Conservation (phyloP, 2,113 vertebrate species). For the Neogobius melanostomus region DNA sequence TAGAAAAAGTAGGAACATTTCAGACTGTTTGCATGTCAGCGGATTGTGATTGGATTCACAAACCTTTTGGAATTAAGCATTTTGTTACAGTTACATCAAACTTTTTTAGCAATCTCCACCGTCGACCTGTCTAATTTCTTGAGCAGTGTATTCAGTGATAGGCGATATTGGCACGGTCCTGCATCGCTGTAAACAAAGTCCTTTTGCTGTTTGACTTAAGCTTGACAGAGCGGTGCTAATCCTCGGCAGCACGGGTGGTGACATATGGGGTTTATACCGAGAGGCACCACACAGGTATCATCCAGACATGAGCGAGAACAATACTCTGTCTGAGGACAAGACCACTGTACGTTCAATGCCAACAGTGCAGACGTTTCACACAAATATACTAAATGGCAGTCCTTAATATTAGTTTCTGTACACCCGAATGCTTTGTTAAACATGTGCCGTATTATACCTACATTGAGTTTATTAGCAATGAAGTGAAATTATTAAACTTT, state of each 20-base stretch:
- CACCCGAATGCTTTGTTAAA: no score
- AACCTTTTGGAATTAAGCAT: no score
- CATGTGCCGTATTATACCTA: no score
- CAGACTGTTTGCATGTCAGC: no score
- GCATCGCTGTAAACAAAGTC: conserved; percentile 18
- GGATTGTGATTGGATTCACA: no score
- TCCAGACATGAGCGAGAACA: neutral
- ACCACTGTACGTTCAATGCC: neutral
- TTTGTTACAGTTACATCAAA: neutral
- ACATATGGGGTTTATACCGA: conserved; percentile 14
- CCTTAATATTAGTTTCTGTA: no score
- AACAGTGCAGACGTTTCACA: no score
- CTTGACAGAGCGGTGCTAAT: conserved; percentile 31
- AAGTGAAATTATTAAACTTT: no score
- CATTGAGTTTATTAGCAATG: no score
- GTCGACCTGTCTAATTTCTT: neutral
- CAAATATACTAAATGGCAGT: no score
- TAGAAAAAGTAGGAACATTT: neutral
- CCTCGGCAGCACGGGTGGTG: neutral
- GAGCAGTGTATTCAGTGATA: neutral
- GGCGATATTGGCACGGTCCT: neutral
- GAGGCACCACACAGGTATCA: neutral
- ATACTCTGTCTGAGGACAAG: neutral
- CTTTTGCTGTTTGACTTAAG: conserved; percentile 11
- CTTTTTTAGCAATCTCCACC: neutral